phyloP scores from a whole-genome alignment of 2,113 vertebrate species.

The Lethenteron reissneri region DNA sequence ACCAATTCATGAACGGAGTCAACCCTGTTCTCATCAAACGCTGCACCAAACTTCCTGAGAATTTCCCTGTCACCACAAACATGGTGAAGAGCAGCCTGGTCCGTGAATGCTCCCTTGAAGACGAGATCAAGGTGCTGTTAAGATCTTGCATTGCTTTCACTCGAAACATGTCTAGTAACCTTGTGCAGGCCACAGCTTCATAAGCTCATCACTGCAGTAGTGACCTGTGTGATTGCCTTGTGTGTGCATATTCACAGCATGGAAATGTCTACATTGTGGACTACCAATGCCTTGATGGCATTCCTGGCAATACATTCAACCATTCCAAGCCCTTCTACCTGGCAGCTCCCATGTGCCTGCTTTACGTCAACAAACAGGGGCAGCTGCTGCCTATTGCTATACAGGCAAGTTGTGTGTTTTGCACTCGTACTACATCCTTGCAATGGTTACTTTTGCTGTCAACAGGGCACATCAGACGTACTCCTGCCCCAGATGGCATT shows the following conservation, averaged over 20 bases:
- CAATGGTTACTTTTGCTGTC: too few species aligned
- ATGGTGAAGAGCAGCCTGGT: slow-evolving; percentile 74
- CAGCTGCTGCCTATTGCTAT: slow-evolving; percentile 86
- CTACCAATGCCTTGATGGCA: slow-evolving; percentile 49
- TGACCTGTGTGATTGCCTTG: too few species aligned
- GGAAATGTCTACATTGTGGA: slow-evolving; percentile 78
- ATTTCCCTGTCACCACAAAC: slow-evolving; percentile 56
- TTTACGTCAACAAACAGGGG: slow-evolving; percentile 59
- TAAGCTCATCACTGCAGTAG: too few species aligned
- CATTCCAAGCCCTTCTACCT: slow-evolving; percentile 66
- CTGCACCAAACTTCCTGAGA: slow-evolving; percentile 50
- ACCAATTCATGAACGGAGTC: slow-evolving; percentile 86
- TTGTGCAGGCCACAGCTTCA: too few species aligned
- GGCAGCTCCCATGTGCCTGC: slow-evolving; percentile 60
- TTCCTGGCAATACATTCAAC: slow-evolving; percentile 59
- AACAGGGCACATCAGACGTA: too few species aligned
- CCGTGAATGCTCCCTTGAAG: slow-evolving; percentile 49
- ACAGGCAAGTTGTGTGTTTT: slow-evolving; percentile 40
- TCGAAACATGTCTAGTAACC: too few species aligned
- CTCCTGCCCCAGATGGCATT: too few species aligned
- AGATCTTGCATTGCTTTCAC: background rate
- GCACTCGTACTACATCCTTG: background rate
- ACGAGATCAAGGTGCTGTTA: slow-evolving; percentile 49
- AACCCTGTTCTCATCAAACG: slow-evolving; percentile 66
- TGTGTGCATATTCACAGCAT: slow-evolving; percentile 22